Conservation (phyloP, 2,113 vertebrate genomes). For the Hydropotes inermis region DNA sequence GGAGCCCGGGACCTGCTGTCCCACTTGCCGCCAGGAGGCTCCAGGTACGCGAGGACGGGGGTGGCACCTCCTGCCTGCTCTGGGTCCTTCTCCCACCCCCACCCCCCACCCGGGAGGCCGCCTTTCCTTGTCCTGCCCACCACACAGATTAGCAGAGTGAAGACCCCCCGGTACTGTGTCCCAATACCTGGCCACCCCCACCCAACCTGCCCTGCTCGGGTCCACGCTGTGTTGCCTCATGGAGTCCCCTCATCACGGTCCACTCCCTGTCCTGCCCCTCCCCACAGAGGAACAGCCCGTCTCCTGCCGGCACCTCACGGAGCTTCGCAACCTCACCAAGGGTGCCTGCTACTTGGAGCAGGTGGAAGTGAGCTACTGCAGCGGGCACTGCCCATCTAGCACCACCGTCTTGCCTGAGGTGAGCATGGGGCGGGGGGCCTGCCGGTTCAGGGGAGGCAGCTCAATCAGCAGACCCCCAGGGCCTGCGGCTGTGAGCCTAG, state of each 20-base stretch:
- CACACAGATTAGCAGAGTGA: background rate
- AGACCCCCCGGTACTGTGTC: background rate
- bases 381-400: constrained; percentile 87
- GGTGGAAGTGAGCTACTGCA: constrained; percentile 91
- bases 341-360: constrained; percentile 86
- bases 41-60: constrained; percentile 74
- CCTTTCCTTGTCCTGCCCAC: background rate
- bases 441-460: background rate
- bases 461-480: background rate
- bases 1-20: constrained; percentile 88
- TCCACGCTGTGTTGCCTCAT: background rate
- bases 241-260: no score
- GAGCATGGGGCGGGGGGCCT: background rate
- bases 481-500: background rate
- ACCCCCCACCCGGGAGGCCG: background rate
- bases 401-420: constrained; percentile 91
- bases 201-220: accelerated
- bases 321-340: constrained; percentile 91
- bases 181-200: accelerated
- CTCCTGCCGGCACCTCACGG: constrained; percentile 83
- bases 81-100: background rate
- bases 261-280: background rate
- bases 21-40: constrained; percentile 82
- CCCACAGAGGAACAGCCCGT: constrained; percentile 76
- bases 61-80: background rate